Conservation (phyloP, 2,888 invertebrate genomes). For the Brachyopa scutellaris region DNA sequence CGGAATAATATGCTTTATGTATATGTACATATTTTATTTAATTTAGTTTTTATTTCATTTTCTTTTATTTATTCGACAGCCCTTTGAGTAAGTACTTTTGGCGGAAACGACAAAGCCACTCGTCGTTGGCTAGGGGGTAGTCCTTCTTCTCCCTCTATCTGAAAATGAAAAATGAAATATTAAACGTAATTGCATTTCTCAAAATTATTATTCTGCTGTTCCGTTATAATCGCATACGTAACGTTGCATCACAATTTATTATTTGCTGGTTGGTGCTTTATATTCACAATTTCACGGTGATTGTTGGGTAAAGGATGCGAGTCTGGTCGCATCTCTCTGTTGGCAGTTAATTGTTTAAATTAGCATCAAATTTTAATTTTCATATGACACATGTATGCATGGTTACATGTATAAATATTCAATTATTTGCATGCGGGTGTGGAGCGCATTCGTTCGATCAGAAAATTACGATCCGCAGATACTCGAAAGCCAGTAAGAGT, state of each 20-base stretch:
- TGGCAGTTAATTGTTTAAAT: constrained; percentile 60
- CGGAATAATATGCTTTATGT: constrained; percentile 48
- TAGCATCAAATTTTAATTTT: no score
- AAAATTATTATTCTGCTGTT: constrained; percentile 49
- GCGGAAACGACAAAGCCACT: constrained; percentile 1
- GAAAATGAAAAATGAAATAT: constrained; percentile 59
- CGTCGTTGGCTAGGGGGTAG: neutral
- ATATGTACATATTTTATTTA: constrained; percentile 42
- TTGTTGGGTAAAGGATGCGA: constrained; percentile 9
- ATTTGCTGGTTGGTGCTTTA: no score
- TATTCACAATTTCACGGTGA: no score
- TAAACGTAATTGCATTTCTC: constrained; percentile 65
- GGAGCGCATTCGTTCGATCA: no score
- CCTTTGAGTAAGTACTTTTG: constrained; percentile 17
- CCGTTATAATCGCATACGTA: neutral
- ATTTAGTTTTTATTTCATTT: constrained; percentile 6
- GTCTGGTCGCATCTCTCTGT: no score
- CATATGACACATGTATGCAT: no score
- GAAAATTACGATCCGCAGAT: no score
- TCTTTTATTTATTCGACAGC: constrained; percentile 1
- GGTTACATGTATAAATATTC: no score
- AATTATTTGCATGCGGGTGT: no score
- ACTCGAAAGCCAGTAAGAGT: no score
- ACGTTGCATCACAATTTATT: constrained; percentile 28
- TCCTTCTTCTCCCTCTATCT: no score